Base-by-base conservation (phyloP, 2,797 vertebrate genomes). In the Gymnoscopelus microlampas region DNA sequence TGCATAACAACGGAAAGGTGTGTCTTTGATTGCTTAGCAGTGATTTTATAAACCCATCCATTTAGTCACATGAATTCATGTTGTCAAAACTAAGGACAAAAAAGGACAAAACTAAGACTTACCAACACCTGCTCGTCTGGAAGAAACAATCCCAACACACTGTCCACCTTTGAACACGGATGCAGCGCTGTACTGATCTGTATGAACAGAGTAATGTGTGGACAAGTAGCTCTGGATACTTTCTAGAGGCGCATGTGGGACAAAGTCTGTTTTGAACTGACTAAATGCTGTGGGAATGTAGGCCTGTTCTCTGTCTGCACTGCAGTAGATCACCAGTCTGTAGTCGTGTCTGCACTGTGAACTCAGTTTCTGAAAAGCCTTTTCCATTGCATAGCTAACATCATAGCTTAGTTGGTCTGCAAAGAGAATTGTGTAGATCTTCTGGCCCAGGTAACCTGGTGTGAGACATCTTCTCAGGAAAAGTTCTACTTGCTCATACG, bases 241-340 rank as follows among this genome's bases (percentile, higher is more conserved):
- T 0, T n/a, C 10, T 0, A 89, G 53, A 0, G 92, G 68, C 6
- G 91, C 91, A 74, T 95, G 95, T 3, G 96, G 96, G 49, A 95
- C 89, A 89, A 96, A 81, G 65, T 93, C 96, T 73, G 96, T 87
- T 65, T 94, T 95, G 90, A 93, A 92, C 70, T 94, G 95, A 90
- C 96, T 97, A 88, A 99, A 98, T 68, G 92, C 95, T 7, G 97
- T 96, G 2, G 97, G 97, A 66, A 99, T 88, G 84, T 97, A 96
- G 63, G 95, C 84, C 85, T 97, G 94, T 72, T 99, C 98, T 78
- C 92, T 92, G 64, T 96, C 95, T 0, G 91, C 90, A 82, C 94
- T 95, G 63, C 97, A 99, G 70, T 98, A 81, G 12, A 99, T 74
- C 50, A 98, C 87, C 6, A 99, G 92, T 29, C 51, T 88, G 76